Base-by-base conservation (phyloP, 1,140 invertebrate species). In the Pomacea maculata region DNA sequence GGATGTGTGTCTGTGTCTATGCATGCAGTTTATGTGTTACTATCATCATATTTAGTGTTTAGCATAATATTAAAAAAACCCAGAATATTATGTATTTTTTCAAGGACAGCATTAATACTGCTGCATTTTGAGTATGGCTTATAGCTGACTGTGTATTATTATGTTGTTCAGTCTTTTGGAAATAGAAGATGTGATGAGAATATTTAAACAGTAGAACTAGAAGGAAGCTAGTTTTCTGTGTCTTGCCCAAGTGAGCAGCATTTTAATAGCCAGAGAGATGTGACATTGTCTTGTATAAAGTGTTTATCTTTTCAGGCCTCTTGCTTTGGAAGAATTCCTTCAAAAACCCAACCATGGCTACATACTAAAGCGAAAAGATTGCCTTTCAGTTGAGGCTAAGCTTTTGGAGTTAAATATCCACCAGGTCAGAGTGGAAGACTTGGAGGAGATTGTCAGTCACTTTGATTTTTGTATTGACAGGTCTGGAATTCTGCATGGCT, bases 351-450 rank as follows among this genome's bases (percentile, higher is more conserved):
- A 84, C 11, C 86, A 89, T 25, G 81, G 80, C 45, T 68, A 29
- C 17, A 74, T 87, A 25, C 78, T 83, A 55, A 21, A 79, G 75
- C 80, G 83, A 9, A 84, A 88, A 45, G 79, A 82, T 45, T 73
- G 89, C 45, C 71, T 87, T 17, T 81, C 84, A 17, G 63, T 80
- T 15, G 78, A 87, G 54, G 75, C 81, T n/a, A 65, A 75, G 52
- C 54, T 90, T 17, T 73, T 80, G 45, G 80, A 83, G n/a, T 81
- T 88, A 70, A 86, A 90, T 76, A 73, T 89, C 45, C 85, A 85
- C 57, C 86, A 80, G 34, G 82, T 87, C 17, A 78, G 57, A 57
- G 34, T 83, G 5, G 70, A 80, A 5, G 63, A 89, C 55, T 75
- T 90, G 34, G 80, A 85, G 75, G 82, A 84, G n/a, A 81, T 89